These are phyloP conservation scores for Sminthurinus signatus DNA, from an alignment of 1,140 invertebrate species.

Conservation along the genomic window DNA sequence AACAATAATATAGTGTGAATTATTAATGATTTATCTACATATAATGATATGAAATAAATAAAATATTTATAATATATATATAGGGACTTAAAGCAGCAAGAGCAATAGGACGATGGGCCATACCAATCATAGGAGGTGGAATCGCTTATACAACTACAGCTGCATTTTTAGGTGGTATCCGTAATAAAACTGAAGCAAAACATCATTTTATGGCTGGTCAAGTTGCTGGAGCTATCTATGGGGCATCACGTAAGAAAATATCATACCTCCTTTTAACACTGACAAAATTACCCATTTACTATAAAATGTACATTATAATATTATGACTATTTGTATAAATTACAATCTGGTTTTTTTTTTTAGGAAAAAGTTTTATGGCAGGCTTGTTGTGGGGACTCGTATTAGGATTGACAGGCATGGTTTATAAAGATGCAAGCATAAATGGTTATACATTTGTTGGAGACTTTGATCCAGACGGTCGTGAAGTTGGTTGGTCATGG, in stretches of 20 bases:
- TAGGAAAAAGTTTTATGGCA: too few species aligned
- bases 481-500: constrained; percentile 1
- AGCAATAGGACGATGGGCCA: constrained; percentile 6
- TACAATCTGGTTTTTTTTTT: too few species aligned
- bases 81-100: neutral
- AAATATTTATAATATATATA: neutral
- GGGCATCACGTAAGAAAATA: neutral
- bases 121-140: constrained; percentile 25
- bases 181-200: constrained; percentile 15
- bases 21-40: neutral
- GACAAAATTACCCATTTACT: too few species aligned
- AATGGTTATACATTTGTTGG: neutral
- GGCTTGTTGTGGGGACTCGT: neutral
- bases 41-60: neutral
- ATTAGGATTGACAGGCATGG: constrained; percentile 11
- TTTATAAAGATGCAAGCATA: constrained; percentile 11
- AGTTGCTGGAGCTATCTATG: constrained; percentile 12
- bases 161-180: neutral
- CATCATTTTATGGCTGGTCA: constrained; percentile 27
- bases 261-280: too few species aligned
- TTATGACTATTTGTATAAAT: too few species aligned
- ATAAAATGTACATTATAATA: too few species aligned
- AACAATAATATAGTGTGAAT: neutral
- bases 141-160: constrained; percentile 17
- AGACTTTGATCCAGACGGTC: neutral